Conservation (phyloP, 2,797 vertebrate genomes). For the Xerus rutilus region DNA sequence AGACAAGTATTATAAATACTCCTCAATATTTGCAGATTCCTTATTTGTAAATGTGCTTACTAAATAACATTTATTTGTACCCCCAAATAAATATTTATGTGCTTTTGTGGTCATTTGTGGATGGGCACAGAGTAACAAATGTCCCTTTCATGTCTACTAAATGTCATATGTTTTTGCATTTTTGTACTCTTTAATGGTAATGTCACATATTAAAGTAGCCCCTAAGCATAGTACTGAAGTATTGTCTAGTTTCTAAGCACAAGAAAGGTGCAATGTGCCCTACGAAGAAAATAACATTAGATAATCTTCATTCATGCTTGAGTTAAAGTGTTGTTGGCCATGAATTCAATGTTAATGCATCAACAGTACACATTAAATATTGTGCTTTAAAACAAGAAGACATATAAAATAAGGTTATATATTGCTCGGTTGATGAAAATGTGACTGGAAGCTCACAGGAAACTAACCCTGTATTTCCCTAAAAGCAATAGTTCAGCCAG, state of each 20-base stretch:
- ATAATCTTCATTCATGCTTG: neutral
- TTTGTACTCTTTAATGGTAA: conserved; percentile 2
- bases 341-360: conserved; percentile 16
- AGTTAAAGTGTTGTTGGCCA: neutral
- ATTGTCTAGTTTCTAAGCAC: neutral
- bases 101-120: neutral
- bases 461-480: neutral
- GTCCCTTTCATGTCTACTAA: neutral
- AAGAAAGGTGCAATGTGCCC: conserved; percentile 15
- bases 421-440: neutral
- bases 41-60: neutral
- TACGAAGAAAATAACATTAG: neutral
- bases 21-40: neutral
- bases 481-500: neutral
- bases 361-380: neutral
- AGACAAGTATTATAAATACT: neutral
- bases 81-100: neutral
- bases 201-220: neutral
- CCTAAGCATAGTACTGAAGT: neutral
- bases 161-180: neutral
- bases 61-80: conserved; percentile 18
- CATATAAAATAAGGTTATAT: neutral
- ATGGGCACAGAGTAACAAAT: neutral
- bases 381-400: neutral
- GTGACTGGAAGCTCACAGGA: neutral